Evolutionary conservation across 2,888 invertebrate species (phyloP), one percentile per base, ranked within the genome.

Genomic region (Eristalinus aeneus): DNA sequence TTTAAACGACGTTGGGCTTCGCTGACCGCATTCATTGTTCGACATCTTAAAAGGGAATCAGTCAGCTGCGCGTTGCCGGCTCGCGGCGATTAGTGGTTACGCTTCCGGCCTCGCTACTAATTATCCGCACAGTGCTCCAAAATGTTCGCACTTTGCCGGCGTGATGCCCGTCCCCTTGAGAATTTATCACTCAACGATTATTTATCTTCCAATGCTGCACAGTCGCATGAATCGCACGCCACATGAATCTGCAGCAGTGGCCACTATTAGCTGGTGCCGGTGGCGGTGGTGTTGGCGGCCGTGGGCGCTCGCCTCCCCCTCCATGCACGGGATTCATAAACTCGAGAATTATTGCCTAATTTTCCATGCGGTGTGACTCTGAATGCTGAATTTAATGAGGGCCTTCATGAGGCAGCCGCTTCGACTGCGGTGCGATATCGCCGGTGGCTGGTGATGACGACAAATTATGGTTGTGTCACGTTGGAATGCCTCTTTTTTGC

Each of bases 51-150:
- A 46, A 16, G 46, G 46, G 46, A 46, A 46, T 46, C 46, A 16
- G 46, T 46, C 46, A 46, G 16, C 46, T 46, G 39, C n/a, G 39
- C 6, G 39, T 1, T 8, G 16, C 16, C 16, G 46, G 1, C 16
- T 46, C 5, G 16, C 75, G 61, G 74, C 79, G 79, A 84, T 84
- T 84, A 79, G 79, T 84, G 75, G 67, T 84, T 71, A 75, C 61
- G 74, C 69, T 84, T 71, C 39, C 34, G 53, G 64, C 60, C 64
- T 74, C 64, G 69, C 54, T 67, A 71, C 83, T 75, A 84, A 84
- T 79, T 79, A 75, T 61, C 71, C 68, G 22, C 67, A 32, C 58
- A 32, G 12, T 11, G 60, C 46, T 78, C 78, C 60, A 83, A 83
- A 71, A 72, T 8, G 39, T n/a, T 69, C 23, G 12, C 64, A 16